Evolutionary conservation across 2,113 vertebrate genomes (phyloP), one percentile per base, ranked within the genome.

Genomic region (Peromyscus leucopus): DNA sequence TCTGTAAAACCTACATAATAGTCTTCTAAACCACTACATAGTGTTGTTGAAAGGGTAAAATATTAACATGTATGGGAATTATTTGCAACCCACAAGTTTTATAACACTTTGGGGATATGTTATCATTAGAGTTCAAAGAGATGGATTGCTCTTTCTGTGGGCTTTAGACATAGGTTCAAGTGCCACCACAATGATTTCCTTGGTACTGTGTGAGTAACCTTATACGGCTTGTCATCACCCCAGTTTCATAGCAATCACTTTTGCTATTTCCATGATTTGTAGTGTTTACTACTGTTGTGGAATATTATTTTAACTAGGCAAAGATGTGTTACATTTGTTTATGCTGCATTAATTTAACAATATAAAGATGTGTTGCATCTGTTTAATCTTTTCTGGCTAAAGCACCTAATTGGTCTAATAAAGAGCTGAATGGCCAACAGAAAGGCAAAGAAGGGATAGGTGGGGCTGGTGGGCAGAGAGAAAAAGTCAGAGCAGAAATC

Each of bases 121-220:
- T 79, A 11, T 51, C 57, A 75, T 51, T 31, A 46, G 15, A 87
- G 93, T 9, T 0, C 7, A 21, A 13, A 28, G 6, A 89, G 33
- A 51, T 51, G 42, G 63, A 31, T 0, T 76, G 7, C 26, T 26
- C 0, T 24, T 71, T 4, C 4, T 7, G 10, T 76, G 61, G 10
- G 16, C 8, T 80, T 46, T 76, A 75, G 55, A 88, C 9, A 21
- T 3, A 88, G 9, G 12, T 90, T 28, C 55, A 55, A 72, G 85
- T 24, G 31, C 10, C 1, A 26, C 28, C 46, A 39, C 21, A 15
- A 1, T 36, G 55, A 61, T 90, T n/a, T 33, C 28, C 22, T 61
- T 24, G 0, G 4, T 65, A 5, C 28, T 36, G 1, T 9, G 19
- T 2, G 7, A 85, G 15, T 59, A 10, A 67, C 2, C 0, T 22